Percentiles rank a stretch among this genome's conserved stretches.
Conservation (phyloP, 2,113 vertebrate genomes). For the Spea multiplicata region DNA sequence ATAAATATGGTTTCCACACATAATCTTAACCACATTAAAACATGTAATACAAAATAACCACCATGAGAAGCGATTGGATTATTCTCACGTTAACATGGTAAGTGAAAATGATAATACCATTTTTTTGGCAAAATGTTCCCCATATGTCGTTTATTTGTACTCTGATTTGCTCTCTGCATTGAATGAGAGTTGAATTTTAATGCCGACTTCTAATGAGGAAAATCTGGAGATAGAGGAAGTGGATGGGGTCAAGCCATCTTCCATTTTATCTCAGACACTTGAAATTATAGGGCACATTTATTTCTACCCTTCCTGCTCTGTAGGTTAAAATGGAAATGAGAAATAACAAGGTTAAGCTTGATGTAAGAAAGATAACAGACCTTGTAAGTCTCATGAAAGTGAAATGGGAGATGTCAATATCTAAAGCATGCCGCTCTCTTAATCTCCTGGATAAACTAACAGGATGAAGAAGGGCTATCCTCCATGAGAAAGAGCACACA, state of each 20-base stretch:
- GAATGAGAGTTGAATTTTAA: conserved; percentile 42
- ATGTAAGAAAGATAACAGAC: conserved; percentile 49
- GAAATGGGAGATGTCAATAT: conserved; percentile 49
- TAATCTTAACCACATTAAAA: not conserved
- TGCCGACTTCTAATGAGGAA: conserved; percentile 41
- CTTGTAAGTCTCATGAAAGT: conserved; percentile 50
- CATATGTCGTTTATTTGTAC: conserved; percentile 20
- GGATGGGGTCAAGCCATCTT: conserved; percentile 46
- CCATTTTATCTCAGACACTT: conserved; percentile 47
- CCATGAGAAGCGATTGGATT: not conserved
- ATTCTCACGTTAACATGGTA: not conserved
- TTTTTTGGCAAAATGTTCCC: not conserved
- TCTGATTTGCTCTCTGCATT: conserved; percentile 29
- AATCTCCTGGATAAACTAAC: conserved; percentile 48
- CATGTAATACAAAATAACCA: not conserved
- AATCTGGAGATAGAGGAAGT: conserved; percentile 41
- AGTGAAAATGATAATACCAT: not conserved
- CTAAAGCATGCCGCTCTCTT: conserved; percentile 49
- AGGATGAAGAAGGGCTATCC: conserved; percentile 46
- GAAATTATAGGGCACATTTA: conserved; percentile 49
- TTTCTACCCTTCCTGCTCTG: conserved; percentile 37
- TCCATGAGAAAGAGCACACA: conserved; percentile 46
- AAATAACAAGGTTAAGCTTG: conserved; percentile 50
- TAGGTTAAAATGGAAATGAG: conserved; percentile 48
- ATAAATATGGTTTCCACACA: not conserved